A percentile compares a stretch with the other conserved stretches of the same genome.
Evolutionary conservation across 2,797 vertebrate species (phyloP).

Genomic region (Pteropus rufus): DNA sequence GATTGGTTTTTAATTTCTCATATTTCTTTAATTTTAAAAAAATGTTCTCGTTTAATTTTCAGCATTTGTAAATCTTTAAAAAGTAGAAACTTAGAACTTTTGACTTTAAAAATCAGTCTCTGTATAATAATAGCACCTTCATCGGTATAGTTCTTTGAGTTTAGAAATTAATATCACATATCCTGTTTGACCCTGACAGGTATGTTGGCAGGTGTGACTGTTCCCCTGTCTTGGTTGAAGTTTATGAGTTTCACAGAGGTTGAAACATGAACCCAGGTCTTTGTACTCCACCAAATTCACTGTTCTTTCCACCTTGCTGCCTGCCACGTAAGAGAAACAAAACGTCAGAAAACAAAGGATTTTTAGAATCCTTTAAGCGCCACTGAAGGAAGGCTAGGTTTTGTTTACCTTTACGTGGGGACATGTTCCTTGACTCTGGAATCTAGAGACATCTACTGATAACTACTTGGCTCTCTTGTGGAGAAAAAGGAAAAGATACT

Average conservation of each 20-base stretch:
- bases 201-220: background rate
- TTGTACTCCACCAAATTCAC: background rate
- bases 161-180: background rate
- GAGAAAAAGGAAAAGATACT: slow-evolving; percentile 31
- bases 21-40: background rate
- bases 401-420: background rate
- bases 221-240: background rate
- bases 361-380: background rate
- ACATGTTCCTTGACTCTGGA: background rate
- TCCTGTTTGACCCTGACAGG: background rate
- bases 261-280: background rate
- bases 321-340: background rate
- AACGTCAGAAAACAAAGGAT: background rate
- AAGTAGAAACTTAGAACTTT: background rate
- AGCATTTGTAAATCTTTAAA: background rate
- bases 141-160: background rate
- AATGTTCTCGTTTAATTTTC: background rate
- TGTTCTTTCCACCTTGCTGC: background rate
- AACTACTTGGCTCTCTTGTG: background rate
- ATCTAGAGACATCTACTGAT: background rate
- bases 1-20: background rate
- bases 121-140: background rate
- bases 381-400: background rate
- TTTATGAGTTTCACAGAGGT: background rate
- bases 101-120: background rate